Percentiles rank a stretch among this genome's conserved stretches.
These are phyloP conservation scores for Sisyra terminalis DNA, from an alignment of 2,888 invertebrate genomes.

Conservation along the genomic window DNA sequence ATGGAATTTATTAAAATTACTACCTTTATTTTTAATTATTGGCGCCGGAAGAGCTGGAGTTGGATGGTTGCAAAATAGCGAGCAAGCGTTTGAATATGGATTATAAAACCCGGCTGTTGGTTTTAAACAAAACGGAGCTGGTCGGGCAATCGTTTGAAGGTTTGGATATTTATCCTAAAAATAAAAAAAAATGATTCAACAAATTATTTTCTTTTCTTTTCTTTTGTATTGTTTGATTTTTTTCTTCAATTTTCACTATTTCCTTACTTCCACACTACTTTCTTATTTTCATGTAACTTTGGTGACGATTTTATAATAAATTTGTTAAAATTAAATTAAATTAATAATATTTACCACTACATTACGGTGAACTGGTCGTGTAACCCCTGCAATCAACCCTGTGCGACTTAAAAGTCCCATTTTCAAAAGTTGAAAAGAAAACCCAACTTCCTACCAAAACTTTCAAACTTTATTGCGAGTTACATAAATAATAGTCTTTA, in stretches of 20 bases:
- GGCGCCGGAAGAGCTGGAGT: constrained; percentile 22
- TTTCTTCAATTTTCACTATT: too few relatives aligned
- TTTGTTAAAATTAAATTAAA: constrained; percentile 1
- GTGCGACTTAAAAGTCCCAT: constrained; percentile 48
- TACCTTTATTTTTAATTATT: neutral
- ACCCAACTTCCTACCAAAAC: too few relatives aligned
- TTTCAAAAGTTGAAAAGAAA: neutral
- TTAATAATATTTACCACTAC: constrained; percentile 8
- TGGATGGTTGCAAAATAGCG: constrained; percentile 73
- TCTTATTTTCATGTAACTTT: neutral
- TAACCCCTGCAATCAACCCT: constrained; percentile 42
- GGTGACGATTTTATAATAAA: neutral
- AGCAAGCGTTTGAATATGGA: constrained; percentile 65
- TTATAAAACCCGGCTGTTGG: constrained; percentile 70
- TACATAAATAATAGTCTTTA: too few relatives aligned
- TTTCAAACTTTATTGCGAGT: too few relatives aligned
- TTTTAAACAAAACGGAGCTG: constrained; percentile 57
- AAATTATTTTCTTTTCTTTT: neutral
- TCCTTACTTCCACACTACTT: neutral
- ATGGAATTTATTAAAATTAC: too few relatives aligned
- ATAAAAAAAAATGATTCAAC: constrained; percentile 5
- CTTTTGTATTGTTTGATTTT: too few relatives aligned
- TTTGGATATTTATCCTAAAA: constrained; percentile 25
- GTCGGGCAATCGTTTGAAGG: constrained; percentile 40
- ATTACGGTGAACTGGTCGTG: constrained; percentile 24